Evolutionary conservation across 1,140 invertebrate species (phyloP).

Genomic region (Zaprionus nigranus): DNA sequence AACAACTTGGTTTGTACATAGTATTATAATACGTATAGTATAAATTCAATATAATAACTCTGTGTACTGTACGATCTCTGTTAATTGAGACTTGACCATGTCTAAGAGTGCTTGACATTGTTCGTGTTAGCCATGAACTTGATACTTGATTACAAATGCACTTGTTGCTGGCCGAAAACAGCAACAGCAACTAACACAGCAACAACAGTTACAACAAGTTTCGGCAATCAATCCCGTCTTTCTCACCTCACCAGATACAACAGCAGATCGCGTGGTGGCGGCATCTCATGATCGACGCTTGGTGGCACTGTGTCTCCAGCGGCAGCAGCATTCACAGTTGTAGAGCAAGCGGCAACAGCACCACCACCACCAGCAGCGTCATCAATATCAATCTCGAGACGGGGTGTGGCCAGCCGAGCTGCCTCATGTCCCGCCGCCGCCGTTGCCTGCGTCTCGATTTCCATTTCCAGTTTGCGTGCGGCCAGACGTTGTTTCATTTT

Average conservation of each 20-base stretch:
- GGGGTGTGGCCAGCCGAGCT: slow-evolving; percentile 55
- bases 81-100: slow-evolving; percentile 47
- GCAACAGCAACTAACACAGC: slow-evolving; percentile 41
- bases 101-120: slow-evolving; percentile 75
- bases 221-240: slow-evolving; percentile 31
- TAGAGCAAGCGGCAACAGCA: slow-evolving; percentile 7
- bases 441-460: slow-evolving; percentile 68
- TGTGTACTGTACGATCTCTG: slow-evolving; percentile 63
- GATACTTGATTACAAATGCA: slow-evolving; percentile 67
- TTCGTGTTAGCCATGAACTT: slow-evolving; percentile 68
- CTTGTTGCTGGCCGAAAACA: slow-evolving; percentile 40
- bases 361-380: slow-evolving; percentile 10
- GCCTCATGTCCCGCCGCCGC: slow-evolving; percentile 22
- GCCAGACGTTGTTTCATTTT: slow-evolving; percentile 85
- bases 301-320: slow-evolving; percentile 70
- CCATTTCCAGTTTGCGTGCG: slow-evolving; percentile 85
- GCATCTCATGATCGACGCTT: slow-evolving; percentile 84
- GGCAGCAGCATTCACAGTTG: slow-evolving; percentile 23
- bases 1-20: no score
- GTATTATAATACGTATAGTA: not conserved
- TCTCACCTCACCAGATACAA: slow-evolving; percentile 88
- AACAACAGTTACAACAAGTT: slow-evolving; percentile 42
- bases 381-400: slow-evolving; percentile 34
- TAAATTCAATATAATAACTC: not conserved
- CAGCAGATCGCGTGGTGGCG: slow-evolving; percentile 87